A percentile compares a stretch with the other conserved stretches of the same genome.
Evolutionary conservation across 2,888 invertebrate genomes (phyloP).

Genomic region (Chymomyza procnemis): DNA sequence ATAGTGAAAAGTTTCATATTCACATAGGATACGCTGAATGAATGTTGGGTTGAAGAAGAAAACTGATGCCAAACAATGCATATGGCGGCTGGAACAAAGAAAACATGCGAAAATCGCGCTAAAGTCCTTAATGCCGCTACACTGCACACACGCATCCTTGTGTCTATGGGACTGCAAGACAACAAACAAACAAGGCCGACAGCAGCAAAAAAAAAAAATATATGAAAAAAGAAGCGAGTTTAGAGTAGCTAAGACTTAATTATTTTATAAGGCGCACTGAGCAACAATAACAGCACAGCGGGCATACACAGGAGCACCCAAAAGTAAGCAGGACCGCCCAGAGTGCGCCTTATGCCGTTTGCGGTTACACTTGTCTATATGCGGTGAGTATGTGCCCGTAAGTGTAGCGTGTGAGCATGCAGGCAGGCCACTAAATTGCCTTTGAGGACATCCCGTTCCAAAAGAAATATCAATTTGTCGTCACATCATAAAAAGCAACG

Average conservation of each 20-base stretch:
- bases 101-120: conserved; percentile 63
- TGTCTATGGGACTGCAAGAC: conserved; percentile 32
- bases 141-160: conserved; percentile 45
- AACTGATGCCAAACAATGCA: conserved; percentile 5
- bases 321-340: conserved; percentile 61
- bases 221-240: too few relatives aligned
- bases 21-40: conserved; percentile 15
- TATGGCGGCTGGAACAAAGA: conserved; percentile 23
- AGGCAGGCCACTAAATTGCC: conserved; percentile 59
- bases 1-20: conserved; percentile 28
- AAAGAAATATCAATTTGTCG: conserved; percentile 74
- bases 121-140: conserved; percentile 71
- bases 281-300: conserved; percentile 25
- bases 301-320: conserved; percentile 10
- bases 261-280: conserved; percentile 67
- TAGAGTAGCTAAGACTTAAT: conserved; percentile 65
- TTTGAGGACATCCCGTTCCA: conserved; percentile 40
- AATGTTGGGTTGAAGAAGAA: background rate
- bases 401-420: conserved; percentile 12
- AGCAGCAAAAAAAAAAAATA: conserved; percentile 35
- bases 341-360: conserved; percentile 50
- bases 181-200: conserved; percentile 57
- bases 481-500: conserved; percentile 71
- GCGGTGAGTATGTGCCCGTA: conserved; percentile 4
- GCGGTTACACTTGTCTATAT: conserved; percentile 41